Base-by-base conservation (phyloP, 1,140 invertebrate species). In the Glossosoma conforme region DNA sequence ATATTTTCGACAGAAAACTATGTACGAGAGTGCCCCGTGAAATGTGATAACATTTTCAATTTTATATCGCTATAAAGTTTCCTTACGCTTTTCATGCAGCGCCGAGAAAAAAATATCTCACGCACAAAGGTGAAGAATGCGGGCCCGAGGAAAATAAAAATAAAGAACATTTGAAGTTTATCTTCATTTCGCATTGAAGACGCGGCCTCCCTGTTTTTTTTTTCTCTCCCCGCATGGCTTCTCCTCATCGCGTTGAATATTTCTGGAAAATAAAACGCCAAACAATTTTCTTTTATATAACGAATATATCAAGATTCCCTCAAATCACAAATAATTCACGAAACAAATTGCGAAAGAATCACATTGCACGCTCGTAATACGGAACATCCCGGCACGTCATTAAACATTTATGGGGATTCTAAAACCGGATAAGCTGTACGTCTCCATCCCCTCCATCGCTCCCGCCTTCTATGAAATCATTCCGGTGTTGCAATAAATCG, bases 301-400 rank as follows among this genome's bases (percentile, higher is more conserved):
- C 42, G 35, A 28, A 52, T 44, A 45, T 21, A 52, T 52, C 50
- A 45, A 45, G 40, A 33, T 36, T 37, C 44, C 55, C 44, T 48
- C 49, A 48, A 44, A 57, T 48, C 45, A 38, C 49, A 28, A 57
- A 57, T 57, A 57, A 57, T 57, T 57, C 55, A 57, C 50, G 55
- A 52, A 52, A 52, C 55, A 57, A 57, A 57, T 57, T 57, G 55
- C 55, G 55, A 52, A 57, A 57, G 55, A 57, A 57, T 57, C 49
- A 49, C 49, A 56, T 46, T 51, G 54, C 48, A 41, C 48, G 54
- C 36, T 51, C 53, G 54, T 51, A 52, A 56, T 47, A 30, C 54
- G 48, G 44, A 52, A 38, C 54, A 57, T 52, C 55, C 55, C 50
- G 55, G 38, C 55, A 52, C 55, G 50, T 49, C 55, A 57, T 57